phyloP scores from a whole-genome alignment of 2,113 vertebrate genomes.

The Podarcis muralis region DNA sequence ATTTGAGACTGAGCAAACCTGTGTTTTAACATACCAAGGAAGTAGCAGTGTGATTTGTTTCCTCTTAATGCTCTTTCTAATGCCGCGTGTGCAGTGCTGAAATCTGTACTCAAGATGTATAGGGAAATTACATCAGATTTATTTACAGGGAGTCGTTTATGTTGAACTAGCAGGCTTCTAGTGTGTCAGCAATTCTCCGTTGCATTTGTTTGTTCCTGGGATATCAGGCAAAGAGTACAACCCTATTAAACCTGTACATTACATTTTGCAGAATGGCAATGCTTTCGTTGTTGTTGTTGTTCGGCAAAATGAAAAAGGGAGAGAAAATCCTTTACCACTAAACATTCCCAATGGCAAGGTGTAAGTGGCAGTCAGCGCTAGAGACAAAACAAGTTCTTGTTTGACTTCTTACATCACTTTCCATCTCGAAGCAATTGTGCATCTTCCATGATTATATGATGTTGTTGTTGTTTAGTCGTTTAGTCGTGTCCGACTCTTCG shows the following conservation, averaged over 20 bases:
- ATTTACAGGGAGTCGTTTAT: constrained; percentile 76
- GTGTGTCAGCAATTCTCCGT: constrained; percentile 78
- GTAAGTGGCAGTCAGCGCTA: constrained; percentile 44
- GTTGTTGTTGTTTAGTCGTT: too few species aligned
- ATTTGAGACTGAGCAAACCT: neutral
- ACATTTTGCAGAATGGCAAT: constrained; percentile 72
- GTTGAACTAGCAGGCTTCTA: constrained; percentile 78
- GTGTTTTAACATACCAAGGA: constrained; percentile 11
- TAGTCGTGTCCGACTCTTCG: too few species aligned
- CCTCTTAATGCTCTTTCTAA: constrained; percentile 22
- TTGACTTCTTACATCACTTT: neutral
- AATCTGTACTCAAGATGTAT: constrained; percentile 70
- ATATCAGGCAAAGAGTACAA: constrained; percentile 75
- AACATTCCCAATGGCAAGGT: constrained; percentile 62
- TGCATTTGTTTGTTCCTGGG: constrained; percentile 77
- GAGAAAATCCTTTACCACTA: constrained; percentile 55
- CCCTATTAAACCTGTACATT: constrained; percentile 80
- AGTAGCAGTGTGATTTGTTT: constrained; percentile 9
- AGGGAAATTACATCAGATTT: constrained; percentile 78
- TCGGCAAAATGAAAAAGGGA: constrained; percentile 66
- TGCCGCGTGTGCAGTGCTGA: constrained; percentile 42
- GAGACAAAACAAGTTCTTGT: constrained; percentile 28
- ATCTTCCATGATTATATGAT: neutral
- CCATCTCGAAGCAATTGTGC: constrained; percentile 38
- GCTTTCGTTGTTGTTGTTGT: constrained; percentile 52